Percentiles rank a stretch among this genome's conserved stretches.
Conservation (phyloP, 53 echinoderm and acorn worm genomes). For the Luidia sarsii region DNA sequence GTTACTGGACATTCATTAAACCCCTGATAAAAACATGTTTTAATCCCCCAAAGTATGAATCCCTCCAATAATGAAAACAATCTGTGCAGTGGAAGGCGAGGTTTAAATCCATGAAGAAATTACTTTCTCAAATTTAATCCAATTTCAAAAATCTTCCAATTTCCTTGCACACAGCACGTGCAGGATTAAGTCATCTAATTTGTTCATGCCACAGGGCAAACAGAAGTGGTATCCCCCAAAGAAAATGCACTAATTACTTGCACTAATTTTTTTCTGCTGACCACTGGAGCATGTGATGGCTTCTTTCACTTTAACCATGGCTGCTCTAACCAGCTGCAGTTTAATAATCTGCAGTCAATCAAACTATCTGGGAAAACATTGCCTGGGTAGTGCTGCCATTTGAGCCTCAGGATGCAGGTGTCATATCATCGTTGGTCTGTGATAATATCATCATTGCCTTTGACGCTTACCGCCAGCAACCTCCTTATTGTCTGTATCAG, state of each 20-base stretch:
- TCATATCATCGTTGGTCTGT: slow-evolving; percentile 31
- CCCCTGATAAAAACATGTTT: no score
- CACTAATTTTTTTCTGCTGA: slow-evolving; percentile 51
- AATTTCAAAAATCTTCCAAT: slow-evolving; percentile 49
- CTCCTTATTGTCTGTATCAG: slow-evolving; percentile 42
- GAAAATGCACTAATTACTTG: slow-evolving; percentile 50
- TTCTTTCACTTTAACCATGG: slow-evolving; percentile 2
- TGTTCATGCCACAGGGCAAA: slow-evolving; percentile 4
- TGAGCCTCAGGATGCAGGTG: slow-evolving; percentile 35
- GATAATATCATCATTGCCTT: slow-evolving; percentile 49
- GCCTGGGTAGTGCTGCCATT: no score
- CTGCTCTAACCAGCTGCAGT: slow-evolving; percentile 9
- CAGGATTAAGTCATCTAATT: slow-evolving; percentile 56
- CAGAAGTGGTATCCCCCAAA: slow-evolving; percentile 29
- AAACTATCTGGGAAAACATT: background rate
- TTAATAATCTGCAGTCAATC: slow-evolving; percentile 47
- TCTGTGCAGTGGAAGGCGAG: slow-evolving; percentile 19
- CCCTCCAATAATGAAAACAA: slow-evolving; percentile 2
- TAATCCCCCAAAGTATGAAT: no score
- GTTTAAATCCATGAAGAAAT: slow-evolving; percentile 36
- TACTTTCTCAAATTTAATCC: slow-evolving; percentile 39
- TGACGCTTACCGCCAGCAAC: slow-evolving; percentile 35
- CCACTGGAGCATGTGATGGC: slow-evolving; percentile 39
- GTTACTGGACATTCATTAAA: no score
- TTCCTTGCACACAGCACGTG: slow-evolving; percentile 4